Conservation (phyloP, 2,888 invertebrate genomes). For the Caenorhabditis becei region DNA sequence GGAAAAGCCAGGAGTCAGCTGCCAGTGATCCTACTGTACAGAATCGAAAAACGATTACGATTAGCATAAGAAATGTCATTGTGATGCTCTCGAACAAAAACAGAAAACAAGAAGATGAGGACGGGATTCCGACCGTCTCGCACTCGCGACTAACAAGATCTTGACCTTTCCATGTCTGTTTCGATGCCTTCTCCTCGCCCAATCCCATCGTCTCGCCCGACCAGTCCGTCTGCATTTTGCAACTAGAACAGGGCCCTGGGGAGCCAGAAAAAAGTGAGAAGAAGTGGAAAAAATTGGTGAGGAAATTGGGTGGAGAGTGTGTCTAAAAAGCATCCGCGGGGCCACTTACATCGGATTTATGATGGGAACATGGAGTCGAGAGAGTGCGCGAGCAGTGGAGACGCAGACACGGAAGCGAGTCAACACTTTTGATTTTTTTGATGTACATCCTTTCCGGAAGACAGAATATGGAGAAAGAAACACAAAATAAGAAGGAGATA, state of each 20-base stretch:
- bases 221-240: slow-evolving; percentile 11
- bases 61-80: too few relatives aligned
- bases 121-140: too few relatives aligned
- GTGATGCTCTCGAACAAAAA: too few relatives aligned
- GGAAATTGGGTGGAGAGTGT: slow-evolving; percentile 10
- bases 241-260: slow-evolving; percentile 25
- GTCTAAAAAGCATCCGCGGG: slow-evolving; percentile 35
- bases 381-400: slow-evolving; percentile 29
- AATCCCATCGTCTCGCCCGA: background rate
- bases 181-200: slow-evolving; percentile 1
- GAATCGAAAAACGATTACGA: too few relatives aligned
- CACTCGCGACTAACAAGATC: too few relatives aligned
- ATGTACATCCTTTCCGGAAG: slow-evolving; percentile 20
- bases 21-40: too few relatives aligned
- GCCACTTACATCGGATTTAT: slow-evolving; percentile 53
- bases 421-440: slow-evolving; percentile 34
- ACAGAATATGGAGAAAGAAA: background rate
- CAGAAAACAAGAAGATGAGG: too few relatives aligned
- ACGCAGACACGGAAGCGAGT: slow-evolving; percentile 34
- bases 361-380: slow-evolving; percentile 47
- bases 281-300: slow-evolving; percentile 19
- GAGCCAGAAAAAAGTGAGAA: slow-evolving; percentile 7
- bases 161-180: too few relatives aligned
- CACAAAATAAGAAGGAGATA: too few relatives aligned
- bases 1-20: too few relatives aligned